Conservation (phyloP, 2,797 vertebrate genomes). For the Spinibarbus caldwelli region DNA sequence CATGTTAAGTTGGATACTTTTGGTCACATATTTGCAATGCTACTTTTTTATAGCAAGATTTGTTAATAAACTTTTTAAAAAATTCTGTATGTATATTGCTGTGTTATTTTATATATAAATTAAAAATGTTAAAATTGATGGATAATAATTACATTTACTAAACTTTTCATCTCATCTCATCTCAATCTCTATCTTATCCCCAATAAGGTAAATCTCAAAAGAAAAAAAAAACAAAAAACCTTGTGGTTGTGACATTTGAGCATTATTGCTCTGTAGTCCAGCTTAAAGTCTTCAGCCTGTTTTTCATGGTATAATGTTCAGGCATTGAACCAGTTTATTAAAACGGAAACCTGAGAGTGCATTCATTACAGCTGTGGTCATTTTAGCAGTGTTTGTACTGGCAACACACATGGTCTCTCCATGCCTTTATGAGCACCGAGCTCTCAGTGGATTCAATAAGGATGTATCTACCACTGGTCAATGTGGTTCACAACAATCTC, state of each 20-base stretch:
- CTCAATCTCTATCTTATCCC: too few relatives aligned
- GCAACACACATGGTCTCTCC: not conserved
- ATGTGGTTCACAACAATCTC: conserved; percentile 1
- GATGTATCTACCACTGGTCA: conserved; percentile 15
- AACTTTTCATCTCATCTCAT: too few relatives aligned
- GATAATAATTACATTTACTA: not conserved
- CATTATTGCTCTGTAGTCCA: not conserved
- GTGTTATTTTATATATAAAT: conserved; percentile 2
- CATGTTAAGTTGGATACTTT: not conserved
- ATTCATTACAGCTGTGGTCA: conserved; percentile 31
- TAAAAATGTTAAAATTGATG: not conserved
- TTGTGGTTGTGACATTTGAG: too few relatives aligned
- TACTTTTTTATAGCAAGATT: conserved; percentile 23
- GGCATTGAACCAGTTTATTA: conserved; percentile 10
- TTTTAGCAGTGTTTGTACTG: conserved; percentile 20
- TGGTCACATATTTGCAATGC: conserved; percentile 4
- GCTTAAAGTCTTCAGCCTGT: not conserved
- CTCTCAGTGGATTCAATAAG: conserved; percentile 12
- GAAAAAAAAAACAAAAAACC: too few relatives aligned
- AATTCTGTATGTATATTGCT: not conserved
- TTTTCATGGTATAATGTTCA: not conserved
- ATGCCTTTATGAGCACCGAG: conserved; percentile 6
- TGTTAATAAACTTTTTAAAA: conserved; percentile 35
- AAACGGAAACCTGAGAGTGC: conserved; percentile 26
- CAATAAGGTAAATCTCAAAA: too few relatives aligned